Conservation (phyloP, 2,888 invertebrate species). For the Bimastos eiseni region DNA sequence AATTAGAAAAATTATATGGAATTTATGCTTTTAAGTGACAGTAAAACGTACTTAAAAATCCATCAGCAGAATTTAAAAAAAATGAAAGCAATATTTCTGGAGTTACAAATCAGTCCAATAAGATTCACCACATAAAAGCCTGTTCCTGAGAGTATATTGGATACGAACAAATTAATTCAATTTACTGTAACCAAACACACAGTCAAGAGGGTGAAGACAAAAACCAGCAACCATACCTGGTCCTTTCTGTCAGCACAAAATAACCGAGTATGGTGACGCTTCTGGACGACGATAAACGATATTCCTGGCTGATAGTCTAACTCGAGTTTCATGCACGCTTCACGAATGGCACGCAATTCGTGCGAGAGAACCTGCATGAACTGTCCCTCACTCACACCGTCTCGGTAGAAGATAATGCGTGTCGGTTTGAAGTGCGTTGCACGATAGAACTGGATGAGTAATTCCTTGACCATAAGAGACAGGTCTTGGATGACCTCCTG, state of each 20-base stretch:
- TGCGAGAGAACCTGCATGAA: slow-evolving; percentile 94
- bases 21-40: too few relatives aligned
- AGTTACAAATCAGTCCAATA: too few relatives aligned
- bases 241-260: slow-evolving; percentile 99
- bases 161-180: background rate
- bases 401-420: slow-evolving; percentile 96
- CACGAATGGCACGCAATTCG: slow-evolving; percentile 94
- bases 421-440: slow-evolving; percentile 99
- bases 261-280: slow-evolving; percentile 95
- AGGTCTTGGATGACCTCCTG: slow-evolving; percentile 97
- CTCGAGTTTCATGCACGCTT: slow-evolving; percentile 91
- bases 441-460: slow-evolving; percentile 98
- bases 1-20: too few relatives aligned
- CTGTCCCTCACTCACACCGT: slow-evolving; percentile 98
- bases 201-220: background rate
- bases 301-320: slow-evolving; percentile 97
- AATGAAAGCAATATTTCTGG: too few relatives aligned
- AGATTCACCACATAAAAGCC: background rate
- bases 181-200: too few relatives aligned
- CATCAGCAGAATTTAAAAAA: too few relatives aligned
- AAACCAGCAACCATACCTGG: slow-evolving; percentile 66
- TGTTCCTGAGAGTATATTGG: background rate
- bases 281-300: slow-evolving; percentile 97
- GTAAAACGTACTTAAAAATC: too few relatives aligned
- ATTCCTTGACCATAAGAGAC: slow-evolving; percentile 94